Evolutionary conservation across 2,888 invertebrate species (phyloP), one percentile per base, ranked within the genome.

Genomic region (Drosophila prolongata): DNA sequence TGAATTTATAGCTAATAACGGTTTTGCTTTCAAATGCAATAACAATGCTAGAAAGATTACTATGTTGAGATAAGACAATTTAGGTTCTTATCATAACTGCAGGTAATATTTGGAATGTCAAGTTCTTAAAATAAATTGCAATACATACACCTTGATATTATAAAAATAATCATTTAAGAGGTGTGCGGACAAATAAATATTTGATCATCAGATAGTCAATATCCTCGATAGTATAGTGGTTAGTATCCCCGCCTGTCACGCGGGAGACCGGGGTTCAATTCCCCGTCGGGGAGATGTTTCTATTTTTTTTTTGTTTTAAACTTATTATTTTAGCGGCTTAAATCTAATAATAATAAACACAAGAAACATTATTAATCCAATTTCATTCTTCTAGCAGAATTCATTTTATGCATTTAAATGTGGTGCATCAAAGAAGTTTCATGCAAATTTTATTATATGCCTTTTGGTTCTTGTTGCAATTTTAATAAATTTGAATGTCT

Each of bases 191-290:
- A 34, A 5, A 16, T 49, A 0, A 34, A 49, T 6, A 1, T 34
- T 34, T 11, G 2, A 3, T 49, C 2, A 27, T 8, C 0, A 0
- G 1, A 5, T 0, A 3, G 0, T 19, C 56, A 56, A 56, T 44
- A 56, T 56, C 44, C 56, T 56, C 56, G 56, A 56, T 56, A 56
- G 44, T 56, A 56, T 44, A 56, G 44, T 56, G 44, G 55, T 56
- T 56, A 44, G 55, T 55, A 55, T 55, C 55, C 55, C 55, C 55
- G 55, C 55, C 55, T 55, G 55, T 55, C 55, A 55, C 55, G 55
- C 55, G 55, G 47, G 47, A 47, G 47, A 46, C 46, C 46, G 46
- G 46, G 46, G 46, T 46, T 44, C 44, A 44, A 44, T 44, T 49
- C 40, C 54, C 42, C 54, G 54, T 53, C 54, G 54, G 53, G 53